phyloP scores from a whole-genome alignment of 1,140 invertebrate genomes.

The Trichonephila clavipes region DNA sequence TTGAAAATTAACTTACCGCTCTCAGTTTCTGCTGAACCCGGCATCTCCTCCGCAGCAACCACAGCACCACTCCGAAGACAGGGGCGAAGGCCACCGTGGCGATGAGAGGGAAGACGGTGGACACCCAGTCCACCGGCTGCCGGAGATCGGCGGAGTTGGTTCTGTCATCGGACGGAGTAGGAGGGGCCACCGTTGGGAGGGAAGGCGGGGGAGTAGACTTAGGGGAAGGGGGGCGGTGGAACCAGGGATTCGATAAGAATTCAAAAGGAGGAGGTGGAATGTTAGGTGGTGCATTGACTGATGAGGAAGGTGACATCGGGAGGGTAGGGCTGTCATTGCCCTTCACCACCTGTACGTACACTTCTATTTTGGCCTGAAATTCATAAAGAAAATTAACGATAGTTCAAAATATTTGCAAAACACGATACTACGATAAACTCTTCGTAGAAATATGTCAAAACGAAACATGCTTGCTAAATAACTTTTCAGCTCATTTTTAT shows the following conservation, averaged over 20 bases:
- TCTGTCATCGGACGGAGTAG: background rate
- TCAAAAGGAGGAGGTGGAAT: background rate
- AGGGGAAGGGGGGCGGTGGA: background rate
- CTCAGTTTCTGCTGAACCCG: slow-evolving; percentile 81
- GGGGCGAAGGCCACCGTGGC: slow-evolving; percentile 78
- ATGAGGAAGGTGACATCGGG: background rate
- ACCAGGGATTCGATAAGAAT: background rate
- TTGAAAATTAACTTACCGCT: slow-evolving; percentile 1
- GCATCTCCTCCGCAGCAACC: slow-evolving; percentile 77
- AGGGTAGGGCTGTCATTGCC: slow-evolving; percentile 44
- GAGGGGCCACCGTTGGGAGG: background rate
- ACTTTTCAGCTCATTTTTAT: too few species aligned
- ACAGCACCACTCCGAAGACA: slow-evolving; percentile 77
- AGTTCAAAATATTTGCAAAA: too few species aligned
- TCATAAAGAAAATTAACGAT: background rate
- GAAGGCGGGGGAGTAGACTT: background rate
- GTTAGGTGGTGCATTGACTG: background rate
- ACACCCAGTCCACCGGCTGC: slow-evolving; percentile 59
- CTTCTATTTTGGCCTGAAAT: slow-evolving; percentile 75
- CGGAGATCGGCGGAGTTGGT: background rate
- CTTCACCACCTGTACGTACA: slow-evolving; percentile 59
- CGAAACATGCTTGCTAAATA: too few species aligned
- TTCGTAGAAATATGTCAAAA: too few species aligned
- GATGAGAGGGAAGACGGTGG: slow-evolving; percentile 78
- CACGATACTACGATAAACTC: too few species aligned